These are phyloP conservation scores for Teleiodes luculella DNA, from an alignment of 2,888 invertebrate genomes.

Conservation along the genomic window DNA sequence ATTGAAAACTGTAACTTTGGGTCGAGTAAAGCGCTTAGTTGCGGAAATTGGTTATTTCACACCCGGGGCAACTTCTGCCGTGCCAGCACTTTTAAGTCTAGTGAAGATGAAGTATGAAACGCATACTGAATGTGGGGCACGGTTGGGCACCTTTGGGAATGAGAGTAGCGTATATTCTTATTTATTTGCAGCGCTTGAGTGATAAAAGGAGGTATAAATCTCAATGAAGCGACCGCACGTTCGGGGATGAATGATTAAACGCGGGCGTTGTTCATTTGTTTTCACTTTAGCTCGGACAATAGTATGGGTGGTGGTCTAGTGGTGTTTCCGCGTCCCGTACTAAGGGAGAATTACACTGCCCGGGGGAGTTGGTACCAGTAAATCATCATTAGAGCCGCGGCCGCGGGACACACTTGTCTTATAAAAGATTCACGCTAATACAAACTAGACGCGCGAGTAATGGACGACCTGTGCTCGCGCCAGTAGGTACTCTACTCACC, in stretches of 20 bases:
- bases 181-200: conserved; percentile 36
- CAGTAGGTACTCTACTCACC: background rate
- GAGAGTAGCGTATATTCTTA: conserved; percentile 7
- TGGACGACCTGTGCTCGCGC: conserved; percentile 33
- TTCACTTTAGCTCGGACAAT: conserved; percentile 66
- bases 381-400: conserved; percentile 67
- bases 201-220: conserved; percentile 64
- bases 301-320: conserved; percentile 25
- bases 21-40: conserved; percentile 9
- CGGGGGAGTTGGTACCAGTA: conserved; percentile 63
- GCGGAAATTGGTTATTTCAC: conserved; percentile 13
- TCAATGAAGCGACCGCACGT: conserved; percentile 55
- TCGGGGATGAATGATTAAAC: conserved; percentile 72
- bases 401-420: conserved; percentile 62
- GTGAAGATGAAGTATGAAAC: conserved; percentile 5
- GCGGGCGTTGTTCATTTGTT: conserved; percentile 70
- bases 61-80: conserved; percentile 4
- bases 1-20: background rate
- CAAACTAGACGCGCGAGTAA: conserved; percentile 62
- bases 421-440: conserved; percentile 74
- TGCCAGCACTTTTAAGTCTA: background rate
- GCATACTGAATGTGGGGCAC: background rate
- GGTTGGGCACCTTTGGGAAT: background rate
- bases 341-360: conserved; percentile 72
- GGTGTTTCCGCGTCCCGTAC: conserved; percentile 31